Conservation (phyloP, 2,797 vertebrate genomes). For the Hydrophis major region DNA sequence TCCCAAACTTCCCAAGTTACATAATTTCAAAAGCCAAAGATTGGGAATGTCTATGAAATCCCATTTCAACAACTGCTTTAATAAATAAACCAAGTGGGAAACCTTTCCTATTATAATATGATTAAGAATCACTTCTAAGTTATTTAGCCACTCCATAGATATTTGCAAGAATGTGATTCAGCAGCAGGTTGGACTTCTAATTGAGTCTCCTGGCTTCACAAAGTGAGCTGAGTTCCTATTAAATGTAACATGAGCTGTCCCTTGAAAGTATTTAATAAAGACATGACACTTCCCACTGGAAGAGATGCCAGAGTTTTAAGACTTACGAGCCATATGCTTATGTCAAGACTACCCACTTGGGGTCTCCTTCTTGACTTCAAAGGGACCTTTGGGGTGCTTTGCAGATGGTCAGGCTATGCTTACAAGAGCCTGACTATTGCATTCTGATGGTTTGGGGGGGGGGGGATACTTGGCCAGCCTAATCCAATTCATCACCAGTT, state of each 20-base stretch:
- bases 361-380: constrained; percentile 15
- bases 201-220: neutral
- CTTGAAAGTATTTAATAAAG: constrained; percentile 19
- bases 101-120: neutral
- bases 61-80: neutral
- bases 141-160: neutral
- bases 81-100: neutral
- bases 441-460: neutral
- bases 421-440: neutral
- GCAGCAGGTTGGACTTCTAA: neutral
- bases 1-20: neutral
- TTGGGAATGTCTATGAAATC: neutral
- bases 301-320: neutral
- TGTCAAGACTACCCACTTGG: neutral
- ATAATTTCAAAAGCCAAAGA: neutral
- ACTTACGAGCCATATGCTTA: fast-evolving
- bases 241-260: neutral
- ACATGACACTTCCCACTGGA: neutral
- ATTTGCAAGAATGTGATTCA: neutral
- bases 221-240: neutral
- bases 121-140: neutral
- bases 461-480: neutral
- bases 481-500: neutral
- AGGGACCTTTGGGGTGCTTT: constrained; percentile 7
- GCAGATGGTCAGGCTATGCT: constrained; percentile 2